Evolutionary conservation across 1,140 invertebrate genomes (phyloP), one percentile per base, ranked within the genome.

Genomic region (Drosophila nebulosa): DNA sequence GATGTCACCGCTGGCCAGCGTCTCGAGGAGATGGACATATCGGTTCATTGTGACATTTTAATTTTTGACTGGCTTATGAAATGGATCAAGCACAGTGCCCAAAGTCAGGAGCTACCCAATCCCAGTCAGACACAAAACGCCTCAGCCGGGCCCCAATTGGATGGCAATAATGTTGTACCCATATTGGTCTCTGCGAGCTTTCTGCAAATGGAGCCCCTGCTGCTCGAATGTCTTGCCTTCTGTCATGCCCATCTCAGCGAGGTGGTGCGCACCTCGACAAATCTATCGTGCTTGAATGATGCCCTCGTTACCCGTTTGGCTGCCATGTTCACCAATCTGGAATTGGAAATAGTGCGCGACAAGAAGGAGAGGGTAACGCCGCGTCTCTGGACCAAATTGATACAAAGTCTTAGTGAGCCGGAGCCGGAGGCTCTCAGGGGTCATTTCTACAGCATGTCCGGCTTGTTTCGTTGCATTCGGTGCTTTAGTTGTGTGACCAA

Each of bases 1-100:
- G 96, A 98, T 89, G 95, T 97, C 0, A 97, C 96, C 0, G 94
- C 95, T 5, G 96, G 96, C 6, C 96, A 97, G 92, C 94, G 95
- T 51, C 89, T 98, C n/a, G 97, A 98, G 90, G 97, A 98, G 76
- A 98, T 98, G 93, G 97, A 99, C 80, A 98, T 99, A 74, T 98
- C 97, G 0, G 97, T 98, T 0, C 97, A 99, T 91, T 98, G 97
- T 91, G 97, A 99, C 92, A 96, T 99, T 52, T 95, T 93, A 89
- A 94, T 94, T n/a, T 99, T 99, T 91, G 97, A 99, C 74, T 99
- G 97, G 97, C 92, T 99, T n/a, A 98, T 99, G 95, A 94, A 95
- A 72, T 99, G 97, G 97, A 96, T 98, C 0, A 96, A 96, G 90
- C 94, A 94, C 52, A 95, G 96, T 71, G 92, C 93, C 0, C 93